Percentiles rank a stretch among this genome's conserved stretches.
These are phyloP conservation scores for Argyrosomus japonicus DNA, from an alignment of 2,113 vertebrate genomes.

Conservation along the genomic window DNA sequence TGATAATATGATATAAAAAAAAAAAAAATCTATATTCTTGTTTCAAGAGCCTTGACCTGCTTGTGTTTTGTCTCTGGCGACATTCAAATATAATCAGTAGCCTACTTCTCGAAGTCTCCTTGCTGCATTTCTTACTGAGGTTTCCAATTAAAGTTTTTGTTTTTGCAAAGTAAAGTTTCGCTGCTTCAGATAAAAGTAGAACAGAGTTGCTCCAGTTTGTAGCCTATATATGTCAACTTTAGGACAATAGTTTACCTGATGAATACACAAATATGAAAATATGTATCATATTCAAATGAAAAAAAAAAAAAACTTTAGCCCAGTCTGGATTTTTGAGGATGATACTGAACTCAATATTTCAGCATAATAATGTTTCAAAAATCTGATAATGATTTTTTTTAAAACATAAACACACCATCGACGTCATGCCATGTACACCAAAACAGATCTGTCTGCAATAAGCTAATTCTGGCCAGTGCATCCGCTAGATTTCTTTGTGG, in stretches of 20 bases:
- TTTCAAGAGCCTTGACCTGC: not conserved
- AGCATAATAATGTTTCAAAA: not conserved
- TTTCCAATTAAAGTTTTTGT: slow-evolving; percentile 13
- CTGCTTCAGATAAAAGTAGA: slow-evolving; percentile 49
- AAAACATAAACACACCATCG: not conserved
- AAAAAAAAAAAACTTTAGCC: not conserved
- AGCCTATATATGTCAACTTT: slow-evolving; percentile 54
- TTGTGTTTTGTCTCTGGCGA: slow-evolving; percentile 14
- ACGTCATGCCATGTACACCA: not conserved
- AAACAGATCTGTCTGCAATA: not conserved
- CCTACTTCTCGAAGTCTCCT: not conserved
- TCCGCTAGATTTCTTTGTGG: not conserved
- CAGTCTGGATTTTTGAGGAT: not conserved
- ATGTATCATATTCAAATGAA: not conserved
- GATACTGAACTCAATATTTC: not conserved
- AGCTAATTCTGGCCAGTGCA: not conserved
- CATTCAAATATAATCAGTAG: not conserved
- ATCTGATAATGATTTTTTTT: not conserved
- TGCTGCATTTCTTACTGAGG: not conserved
- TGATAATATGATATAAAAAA: not conserved
- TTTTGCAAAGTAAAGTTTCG: slow-evolving; percentile 8
- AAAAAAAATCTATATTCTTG: not conserved
- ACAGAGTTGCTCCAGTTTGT: slow-evolving; percentile 67
- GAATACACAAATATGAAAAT: not conserved
- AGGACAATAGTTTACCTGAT: not conserved